Conservation (phyloP, 2,888 invertebrate genomes). For the Polyommatus icarus region DNA sequence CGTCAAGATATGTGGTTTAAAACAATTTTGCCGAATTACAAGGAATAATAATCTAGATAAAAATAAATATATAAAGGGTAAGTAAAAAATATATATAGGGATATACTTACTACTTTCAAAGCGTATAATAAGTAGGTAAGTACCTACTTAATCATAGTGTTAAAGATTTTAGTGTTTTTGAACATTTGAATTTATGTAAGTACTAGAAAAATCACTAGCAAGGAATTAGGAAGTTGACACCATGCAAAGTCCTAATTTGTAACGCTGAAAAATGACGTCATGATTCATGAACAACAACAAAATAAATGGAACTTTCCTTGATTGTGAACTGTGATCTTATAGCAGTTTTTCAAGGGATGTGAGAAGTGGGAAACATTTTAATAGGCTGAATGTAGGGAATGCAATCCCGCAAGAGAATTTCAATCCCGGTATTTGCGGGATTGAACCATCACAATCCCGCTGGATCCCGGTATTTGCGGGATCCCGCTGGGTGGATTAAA, state of each 20-base stretch:
- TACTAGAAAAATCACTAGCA: no score
- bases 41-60: background rate
- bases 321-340: background rate
- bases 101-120: no score
- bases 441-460: no score
- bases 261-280: slow-evolving; percentile 1
- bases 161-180: no score
- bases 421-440: no score
- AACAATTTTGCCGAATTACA: background rate
- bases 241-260: background rate
- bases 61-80: background rate
- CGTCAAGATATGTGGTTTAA: background rate
- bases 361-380: background rate
- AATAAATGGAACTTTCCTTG: background rate
- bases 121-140: no score
- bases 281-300: background rate
- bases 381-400: no score
- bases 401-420: no score
- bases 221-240: background rate
- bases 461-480: no score
- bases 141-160: no score
- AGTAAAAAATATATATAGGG: background rate
- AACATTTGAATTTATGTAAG: no score
- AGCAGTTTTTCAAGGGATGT: background rate
- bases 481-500: no score